Evolutionary conservation across 1,140 invertebrate species (phyloP).

Genomic region (Ridgeia piscesae): DNA sequence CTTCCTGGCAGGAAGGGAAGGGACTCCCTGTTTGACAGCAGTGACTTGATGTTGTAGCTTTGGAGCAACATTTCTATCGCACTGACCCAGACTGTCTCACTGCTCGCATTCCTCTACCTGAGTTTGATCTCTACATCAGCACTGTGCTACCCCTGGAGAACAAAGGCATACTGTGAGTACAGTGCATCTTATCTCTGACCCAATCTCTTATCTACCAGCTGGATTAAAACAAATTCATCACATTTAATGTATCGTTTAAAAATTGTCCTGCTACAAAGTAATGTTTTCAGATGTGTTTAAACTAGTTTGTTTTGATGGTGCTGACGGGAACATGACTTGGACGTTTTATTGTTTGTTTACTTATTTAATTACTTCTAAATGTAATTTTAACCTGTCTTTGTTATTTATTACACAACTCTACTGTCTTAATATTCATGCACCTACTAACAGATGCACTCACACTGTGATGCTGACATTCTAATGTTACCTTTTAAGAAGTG

Average conservation of each 20-base stretch:
- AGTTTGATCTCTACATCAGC: slow-evolving; percentile 73
- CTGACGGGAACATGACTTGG: no score
- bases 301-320: no score
- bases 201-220: background rate
- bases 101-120: slow-evolving; percentile 66
- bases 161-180: slow-evolving; percentile 53
- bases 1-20: no score
- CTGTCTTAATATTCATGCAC: background rate
- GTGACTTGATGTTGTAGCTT: slow-evolving; percentile 55
- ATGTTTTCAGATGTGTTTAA: background rate
- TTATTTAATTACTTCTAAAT: no score
- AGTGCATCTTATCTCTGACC: background rate
- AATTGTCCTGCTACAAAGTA: background rate
- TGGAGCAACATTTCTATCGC: slow-evolving; percentile 67
- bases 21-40: background rate
- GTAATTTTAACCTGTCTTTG: no score
- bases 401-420: no score
- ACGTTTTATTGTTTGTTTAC: no score
- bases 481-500: background rate
- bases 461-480: no score
- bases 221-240: no score
- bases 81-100: slow-evolving; percentile 71
- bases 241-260: background rate
- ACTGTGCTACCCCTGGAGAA: slow-evolving; percentile 59
- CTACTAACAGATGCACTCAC: background rate